A percentile compares a stretch with the other conserved stretches of the same genome.
Conservation (phyloP, 2,113 vertebrate species). For the Chaetodon auriga region DNA sequence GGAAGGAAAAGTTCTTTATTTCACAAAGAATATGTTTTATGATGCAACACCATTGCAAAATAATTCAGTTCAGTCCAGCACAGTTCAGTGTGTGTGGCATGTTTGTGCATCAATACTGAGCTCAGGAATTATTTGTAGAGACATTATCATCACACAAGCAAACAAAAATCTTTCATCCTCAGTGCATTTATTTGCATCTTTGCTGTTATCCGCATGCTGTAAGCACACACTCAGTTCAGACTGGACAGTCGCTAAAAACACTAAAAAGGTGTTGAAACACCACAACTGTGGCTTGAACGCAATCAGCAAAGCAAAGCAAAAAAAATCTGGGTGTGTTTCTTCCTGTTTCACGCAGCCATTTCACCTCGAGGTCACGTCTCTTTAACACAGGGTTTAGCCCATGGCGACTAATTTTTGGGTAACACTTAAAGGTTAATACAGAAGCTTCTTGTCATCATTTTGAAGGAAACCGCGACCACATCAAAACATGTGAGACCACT, state of each 20-base stretch:
- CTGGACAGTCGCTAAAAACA: background rate
- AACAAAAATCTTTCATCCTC: background rate
- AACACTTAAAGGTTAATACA: background rate
- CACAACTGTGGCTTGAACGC: background rate
- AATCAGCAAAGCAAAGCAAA: background rate
- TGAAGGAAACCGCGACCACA: background rate
- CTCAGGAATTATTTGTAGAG: no score
- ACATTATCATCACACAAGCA: no score
- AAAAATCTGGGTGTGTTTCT: slow-evolving; percentile 1
- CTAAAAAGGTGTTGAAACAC: background rate
- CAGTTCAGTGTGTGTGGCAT: background rate
- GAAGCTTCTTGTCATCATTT: background rate
- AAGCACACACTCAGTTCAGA: background rate
- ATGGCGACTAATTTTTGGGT: background rate
- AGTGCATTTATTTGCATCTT: background rate
- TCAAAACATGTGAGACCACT: accelerated
- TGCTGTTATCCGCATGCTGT: background rate
- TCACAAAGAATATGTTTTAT: background rate
- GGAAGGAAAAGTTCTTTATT: background rate
- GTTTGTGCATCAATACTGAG: background rate
- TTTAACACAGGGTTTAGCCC: background rate
- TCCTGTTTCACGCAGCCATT: background rate
- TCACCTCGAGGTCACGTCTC: background rate
- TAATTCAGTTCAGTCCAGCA: background rate
- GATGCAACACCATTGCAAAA: background rate